phyloP scores from a whole-genome alignment of 2,888 invertebrate species.

The Cephus pulcher region DNA sequence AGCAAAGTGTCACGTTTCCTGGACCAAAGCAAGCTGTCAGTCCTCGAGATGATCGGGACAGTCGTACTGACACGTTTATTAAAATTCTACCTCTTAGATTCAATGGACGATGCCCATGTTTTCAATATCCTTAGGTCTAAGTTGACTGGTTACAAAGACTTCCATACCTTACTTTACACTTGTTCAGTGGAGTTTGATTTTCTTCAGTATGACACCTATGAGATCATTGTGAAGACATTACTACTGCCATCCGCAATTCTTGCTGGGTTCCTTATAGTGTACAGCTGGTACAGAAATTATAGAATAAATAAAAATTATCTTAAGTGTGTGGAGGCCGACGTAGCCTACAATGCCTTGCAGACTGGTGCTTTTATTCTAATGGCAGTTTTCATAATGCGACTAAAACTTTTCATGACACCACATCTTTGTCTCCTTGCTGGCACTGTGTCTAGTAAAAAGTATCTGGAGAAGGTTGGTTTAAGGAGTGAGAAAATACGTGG shows the following conservation, averaged over 20 bases:
- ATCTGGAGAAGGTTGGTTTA: constrained; percentile 66
- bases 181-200: constrained; percentile 84
- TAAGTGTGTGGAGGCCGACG: constrained; percentile 69
- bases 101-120: constrained; percentile 75
- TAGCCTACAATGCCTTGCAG: constrained; percentile 80
- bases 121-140: constrained; percentile 80
- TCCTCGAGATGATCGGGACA: constrained; percentile 46
- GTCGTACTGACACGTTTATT: constrained; percentile 43
- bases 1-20: constrained; percentile 33
- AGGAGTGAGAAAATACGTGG: constrained; percentile 63
- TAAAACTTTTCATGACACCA: constrained; percentile 83
- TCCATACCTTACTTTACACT: constrained; percentile 83
- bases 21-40: constrained; percentile 21
- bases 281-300: constrained; percentile 63
- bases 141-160: constrained; percentile 75
- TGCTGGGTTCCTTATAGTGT: constrained; percentile 62
- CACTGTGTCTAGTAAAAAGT: constrained; percentile 73
- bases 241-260: constrained; percentile 72
- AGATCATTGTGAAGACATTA: constrained; percentile 69
- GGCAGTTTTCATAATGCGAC: constrained; percentile 82
- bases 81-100: constrained; percentile 38
- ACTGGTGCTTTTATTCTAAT: constrained; percentile 77
- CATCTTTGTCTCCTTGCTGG: constrained; percentile 82
- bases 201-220: constrained; percentile 70
- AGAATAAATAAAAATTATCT: constrained; percentile 53